Evolutionary conservation across 1,140 invertebrate genomes (phyloP).

Genomic region (Drosophila bocqueti): DNA sequence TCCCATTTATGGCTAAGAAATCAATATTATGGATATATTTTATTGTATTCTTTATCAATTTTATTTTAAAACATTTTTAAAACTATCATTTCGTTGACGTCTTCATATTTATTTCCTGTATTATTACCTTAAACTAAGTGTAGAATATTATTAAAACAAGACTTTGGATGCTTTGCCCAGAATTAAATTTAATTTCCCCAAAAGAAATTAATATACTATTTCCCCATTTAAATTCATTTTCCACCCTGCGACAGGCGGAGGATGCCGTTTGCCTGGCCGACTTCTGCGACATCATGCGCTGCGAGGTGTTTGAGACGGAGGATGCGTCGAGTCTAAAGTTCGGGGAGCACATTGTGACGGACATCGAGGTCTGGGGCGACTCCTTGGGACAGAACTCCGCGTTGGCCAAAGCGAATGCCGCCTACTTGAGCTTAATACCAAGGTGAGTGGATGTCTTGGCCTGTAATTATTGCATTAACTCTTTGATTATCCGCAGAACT

Average conservation of each 20-base stretch:
- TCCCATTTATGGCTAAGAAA: too few species aligned
- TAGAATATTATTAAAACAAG: too few species aligned
- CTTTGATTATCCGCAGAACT: conserved; percentile 56
- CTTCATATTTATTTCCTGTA: too few species aligned
- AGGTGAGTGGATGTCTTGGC: conserved; percentile 33
- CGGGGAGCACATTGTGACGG: conserved; percentile 88
- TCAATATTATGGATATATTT: too few species aligned
- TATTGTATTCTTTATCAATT: too few species aligned
- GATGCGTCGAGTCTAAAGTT: conserved; percentile 87
- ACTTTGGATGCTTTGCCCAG: too few species aligned
- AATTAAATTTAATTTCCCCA: too few species aligned
- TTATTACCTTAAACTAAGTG: too few species aligned
- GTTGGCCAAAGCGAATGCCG: conserved; percentile 87
- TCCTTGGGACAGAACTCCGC: conserved; percentile 88
- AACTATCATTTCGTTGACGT: too few species aligned
- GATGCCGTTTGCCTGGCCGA: conserved; percentile 96
- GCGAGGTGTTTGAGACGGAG: conserved; percentile 92
- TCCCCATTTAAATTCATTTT: not conserved
- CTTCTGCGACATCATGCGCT: conserved; percentile 97
- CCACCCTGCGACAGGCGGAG: conserved; percentile 88
- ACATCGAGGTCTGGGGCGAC: conserved; percentile 91
- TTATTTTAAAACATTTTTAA: too few species aligned
- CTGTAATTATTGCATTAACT: not conserved
- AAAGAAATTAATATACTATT: too few species aligned
- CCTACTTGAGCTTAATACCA: conserved; percentile 84